Conservation (phyloP, 2,888 invertebrate species). For the Caenorhabditis sp. region DNA sequence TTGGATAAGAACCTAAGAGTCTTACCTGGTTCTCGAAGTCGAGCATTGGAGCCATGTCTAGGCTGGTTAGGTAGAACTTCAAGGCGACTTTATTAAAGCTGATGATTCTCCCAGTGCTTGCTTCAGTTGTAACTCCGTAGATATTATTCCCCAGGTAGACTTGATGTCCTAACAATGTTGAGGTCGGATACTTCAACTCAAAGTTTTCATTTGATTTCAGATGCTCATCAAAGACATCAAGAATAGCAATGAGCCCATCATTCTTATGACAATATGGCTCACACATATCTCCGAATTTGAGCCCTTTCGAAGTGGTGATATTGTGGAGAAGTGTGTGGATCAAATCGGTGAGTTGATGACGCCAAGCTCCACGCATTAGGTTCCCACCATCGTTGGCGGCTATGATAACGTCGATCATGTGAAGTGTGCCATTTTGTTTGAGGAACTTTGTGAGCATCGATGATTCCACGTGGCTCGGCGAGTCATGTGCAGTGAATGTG, state of each 20-base stretch:
- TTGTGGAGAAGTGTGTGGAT: conserved; percentile 32
- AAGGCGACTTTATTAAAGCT: conserved; percentile 47
- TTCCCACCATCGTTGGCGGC: conserved; percentile 45
- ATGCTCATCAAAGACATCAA: conserved; percentile 33
- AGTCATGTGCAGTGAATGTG: conserved; percentile 58
- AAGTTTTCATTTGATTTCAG: neutral
- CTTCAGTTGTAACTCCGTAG: conserved; percentile 43
- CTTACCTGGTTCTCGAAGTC: conserved; percentile 51
- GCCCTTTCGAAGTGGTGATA: conserved; percentile 2
- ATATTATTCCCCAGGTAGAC: conserved; percentile 55
- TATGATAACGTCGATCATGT: conserved; percentile 59
- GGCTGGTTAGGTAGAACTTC: conserved; percentile 50
- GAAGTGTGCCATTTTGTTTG: conserved; percentile 57
- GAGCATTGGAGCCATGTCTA: conserved; percentile 33
- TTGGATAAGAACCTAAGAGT: neutral
- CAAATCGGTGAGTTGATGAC: conserved; percentile 34
- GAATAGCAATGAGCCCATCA: conserved; percentile 48
- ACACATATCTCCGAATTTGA: conserved; percentile 50
- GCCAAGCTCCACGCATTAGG: conserved; percentile 38
- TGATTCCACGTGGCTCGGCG: conserved; percentile 51
- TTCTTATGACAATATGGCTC: conserved; percentile 61
- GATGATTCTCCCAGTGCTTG: conserved; percentile 15
- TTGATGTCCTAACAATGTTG: conserved; percentile 47
- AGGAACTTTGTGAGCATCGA: conserved; percentile 52
- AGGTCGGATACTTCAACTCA: conserved; percentile 56